Evolutionary conservation across 2,888 invertebrate genomes (phyloP), one percentile per base, ranked within the genome.

Genomic region (Trachelus troglodyta): DNA sequence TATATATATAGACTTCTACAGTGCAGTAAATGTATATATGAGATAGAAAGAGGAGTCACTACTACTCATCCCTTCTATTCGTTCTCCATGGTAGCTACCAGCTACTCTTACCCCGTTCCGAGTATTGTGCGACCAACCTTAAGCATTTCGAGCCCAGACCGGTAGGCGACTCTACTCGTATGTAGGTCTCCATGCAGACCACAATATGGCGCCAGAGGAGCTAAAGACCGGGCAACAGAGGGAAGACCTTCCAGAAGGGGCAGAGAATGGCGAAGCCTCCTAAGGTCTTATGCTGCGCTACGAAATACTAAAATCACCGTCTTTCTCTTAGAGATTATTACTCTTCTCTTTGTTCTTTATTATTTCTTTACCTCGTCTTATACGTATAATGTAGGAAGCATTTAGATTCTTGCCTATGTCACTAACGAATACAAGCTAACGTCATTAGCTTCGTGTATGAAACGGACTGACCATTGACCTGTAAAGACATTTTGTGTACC

Each of bases 211-310:
- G 56, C 78, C 78, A 71, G 73, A 69, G 40, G 35, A 73, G 75
- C 78, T 79, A 77, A 76, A 80, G 78, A 78, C 77, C 80, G 69
- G 74, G 74, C 71, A 71, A 71, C 31, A 71, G 71, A 71, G 71
- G 71, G 31, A 34, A 34, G 71, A 34, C 71, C 71, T 34, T 30
- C 71, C 33, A 71, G 31, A 71, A 34, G 34, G 31, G 31, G 31
- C 33, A 71, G 33, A 71, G 71, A 71, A 71, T 71, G 34, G 71
- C 71, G 33, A 31, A 33, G 71, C 71, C 33, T 34, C 33, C 71
- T 71, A 71, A 71, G 31, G 30, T 31, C 71, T 71, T 71, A 71
- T 71, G 31, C 56, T 23, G 23, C 56, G 56, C 56, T 9, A 56
- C 23, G 23, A 56, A 56, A 56, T 56, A 56, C 56, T 23, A 9